These are phyloP conservation scores for Alauda arvensis DNA, from an alignment of 2,797 vertebrate species.

Conservation along the genomic window DNA sequence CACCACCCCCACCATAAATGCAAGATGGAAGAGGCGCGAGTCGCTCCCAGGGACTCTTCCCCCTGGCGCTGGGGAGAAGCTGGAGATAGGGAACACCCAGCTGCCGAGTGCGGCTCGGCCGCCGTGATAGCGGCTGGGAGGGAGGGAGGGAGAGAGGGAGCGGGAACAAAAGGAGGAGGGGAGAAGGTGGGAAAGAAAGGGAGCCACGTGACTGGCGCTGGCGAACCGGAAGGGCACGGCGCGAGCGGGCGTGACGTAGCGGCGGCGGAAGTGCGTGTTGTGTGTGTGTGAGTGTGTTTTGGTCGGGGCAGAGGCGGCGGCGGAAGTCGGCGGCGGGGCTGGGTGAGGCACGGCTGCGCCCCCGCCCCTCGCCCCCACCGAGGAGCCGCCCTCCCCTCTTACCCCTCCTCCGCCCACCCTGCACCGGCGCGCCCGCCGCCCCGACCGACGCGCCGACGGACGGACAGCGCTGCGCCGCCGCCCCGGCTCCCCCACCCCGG, in stretches of 20 bases:
- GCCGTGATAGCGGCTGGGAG: rapidly evolving
- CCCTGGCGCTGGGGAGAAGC: background rate
- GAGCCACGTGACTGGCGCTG: background rate
- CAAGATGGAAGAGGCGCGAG: rapidly evolving
- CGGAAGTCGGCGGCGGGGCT: conserved; percentile 55
- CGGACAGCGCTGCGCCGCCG: background rate
- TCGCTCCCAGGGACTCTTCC: too few species aligned
- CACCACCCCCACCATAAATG: background rate
- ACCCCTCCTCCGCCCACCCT: background rate
- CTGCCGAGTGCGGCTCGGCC: rapidly evolving
- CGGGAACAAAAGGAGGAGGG: background rate
- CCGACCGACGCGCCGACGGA: background rate
- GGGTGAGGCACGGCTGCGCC: conserved; percentile 35
- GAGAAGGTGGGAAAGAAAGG: rapidly evolving
- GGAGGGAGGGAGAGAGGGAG: rapidly evolving
- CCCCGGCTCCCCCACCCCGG: background rate
- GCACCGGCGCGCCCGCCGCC: background rate
- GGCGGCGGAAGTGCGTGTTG: conserved; percentile 65
- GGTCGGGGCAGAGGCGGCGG: conserved; percentile 47
- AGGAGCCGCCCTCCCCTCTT: background rate
- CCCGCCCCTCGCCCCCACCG: conserved; percentile 1
- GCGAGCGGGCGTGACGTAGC: conserved; percentile 16
- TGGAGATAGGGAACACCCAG: rapidly evolving
- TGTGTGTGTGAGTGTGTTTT: conserved; percentile 60
- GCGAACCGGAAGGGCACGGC: conserved; percentile 23